A percentile compares a stretch with the other conserved stretches of the same genome.
phyloP scores from a whole-genome alignment of 2,888 invertebrate species.

The Cephalotes varians region DNA sequence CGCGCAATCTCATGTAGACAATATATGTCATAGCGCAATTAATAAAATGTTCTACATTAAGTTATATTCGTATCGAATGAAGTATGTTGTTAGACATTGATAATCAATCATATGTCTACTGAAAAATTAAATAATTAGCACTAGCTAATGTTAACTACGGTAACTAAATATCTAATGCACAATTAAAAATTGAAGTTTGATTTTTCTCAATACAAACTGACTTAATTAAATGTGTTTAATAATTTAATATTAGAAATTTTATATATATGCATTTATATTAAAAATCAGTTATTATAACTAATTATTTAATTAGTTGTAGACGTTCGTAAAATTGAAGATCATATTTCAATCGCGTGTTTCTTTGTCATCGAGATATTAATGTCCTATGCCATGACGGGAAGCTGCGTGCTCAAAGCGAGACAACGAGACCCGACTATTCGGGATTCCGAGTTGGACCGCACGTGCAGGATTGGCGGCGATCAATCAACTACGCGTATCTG shows the following conservation, averaged over 20 bases:
- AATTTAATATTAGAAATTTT: neutral
- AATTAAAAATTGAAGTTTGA: neutral
- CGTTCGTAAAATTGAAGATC: neutral
- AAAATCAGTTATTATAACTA: neutral
- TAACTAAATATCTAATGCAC: neutral
- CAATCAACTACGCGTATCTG: slow-evolving; percentile 47
- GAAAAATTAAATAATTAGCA: neutral
- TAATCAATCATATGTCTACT: neutral
- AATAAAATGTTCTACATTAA: no score
- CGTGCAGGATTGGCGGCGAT: slow-evolving; percentile 48
- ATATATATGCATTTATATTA: neutral
- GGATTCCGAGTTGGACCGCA: slow-evolving; percentile 21
- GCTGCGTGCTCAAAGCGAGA: neutral
- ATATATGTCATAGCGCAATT: neutral
- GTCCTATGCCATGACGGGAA: neutral
- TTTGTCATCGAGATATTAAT: slow-evolving; percentile 8
- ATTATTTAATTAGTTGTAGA: neutral
- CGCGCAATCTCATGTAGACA: neutral
- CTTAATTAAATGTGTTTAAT: neutral
- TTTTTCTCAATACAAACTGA: neutral
- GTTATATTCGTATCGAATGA: no score
- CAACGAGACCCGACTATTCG: neutral
- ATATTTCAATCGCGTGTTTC: neutral
- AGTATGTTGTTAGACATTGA: no score
- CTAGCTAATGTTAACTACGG: no score